Conservation (phyloP, 2,113 vertebrate genomes). For the Paramisgurnus dabryanus region DNA sequence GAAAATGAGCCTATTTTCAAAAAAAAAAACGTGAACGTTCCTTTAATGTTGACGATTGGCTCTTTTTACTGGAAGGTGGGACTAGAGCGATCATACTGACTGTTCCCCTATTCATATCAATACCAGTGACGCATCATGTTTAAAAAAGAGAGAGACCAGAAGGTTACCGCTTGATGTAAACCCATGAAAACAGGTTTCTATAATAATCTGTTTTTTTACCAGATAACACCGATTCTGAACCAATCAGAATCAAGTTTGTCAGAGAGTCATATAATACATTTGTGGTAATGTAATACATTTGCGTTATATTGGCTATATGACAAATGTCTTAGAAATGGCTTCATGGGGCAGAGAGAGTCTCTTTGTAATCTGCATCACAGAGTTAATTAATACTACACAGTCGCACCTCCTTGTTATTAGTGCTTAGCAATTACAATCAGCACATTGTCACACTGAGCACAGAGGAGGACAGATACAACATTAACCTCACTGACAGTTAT, state of each 20-base stretch:
- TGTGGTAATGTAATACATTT: background rate
- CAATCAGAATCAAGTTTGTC: background rate
- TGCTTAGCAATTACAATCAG: conserved; percentile 58
- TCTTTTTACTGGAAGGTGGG: too few relatives aligned
- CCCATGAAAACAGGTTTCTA: too few relatives aligned
- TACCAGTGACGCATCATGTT: too few relatives aligned
- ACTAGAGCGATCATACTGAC: too few relatives aligned
- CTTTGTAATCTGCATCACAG: conserved; percentile 48
- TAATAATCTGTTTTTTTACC: background rate
- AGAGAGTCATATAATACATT: background rate
- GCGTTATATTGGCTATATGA: background rate
- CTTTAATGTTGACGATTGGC: too few relatives aligned
- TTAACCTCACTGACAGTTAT: conserved; percentile 53
- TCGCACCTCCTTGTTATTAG: conserved; percentile 54
- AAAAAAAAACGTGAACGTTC: too few relatives aligned
- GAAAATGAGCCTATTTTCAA: too few relatives aligned
- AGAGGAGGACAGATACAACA: conserved; percentile 47
- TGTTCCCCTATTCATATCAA: too few relatives aligned
- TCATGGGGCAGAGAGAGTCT: background rate
- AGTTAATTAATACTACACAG: conserved; percentile 49
- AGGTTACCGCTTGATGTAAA: too few relatives aligned
- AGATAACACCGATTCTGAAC: background rate
- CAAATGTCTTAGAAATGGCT: conserved; percentile 7
- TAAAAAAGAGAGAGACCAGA: too few relatives aligned
- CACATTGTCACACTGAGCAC: conserved; percentile 51